Percentiles rank a stretch among this genome's conserved stretches.
Conservation (phyloP, 2,113 vertebrate species). For the Polyodon spathula region DNA sequence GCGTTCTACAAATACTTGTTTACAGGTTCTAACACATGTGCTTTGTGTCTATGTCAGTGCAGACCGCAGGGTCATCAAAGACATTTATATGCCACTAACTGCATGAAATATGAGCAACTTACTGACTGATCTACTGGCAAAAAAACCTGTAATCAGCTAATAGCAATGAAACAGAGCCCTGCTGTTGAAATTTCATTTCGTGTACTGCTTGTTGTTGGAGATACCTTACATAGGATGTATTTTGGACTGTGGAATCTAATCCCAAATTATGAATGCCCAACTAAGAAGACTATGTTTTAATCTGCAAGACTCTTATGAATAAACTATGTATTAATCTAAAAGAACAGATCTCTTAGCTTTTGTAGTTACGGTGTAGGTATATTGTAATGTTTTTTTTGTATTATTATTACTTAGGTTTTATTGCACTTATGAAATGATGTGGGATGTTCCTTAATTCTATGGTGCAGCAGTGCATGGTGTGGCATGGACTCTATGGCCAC, state of each 20-base stretch:
- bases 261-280: too few relatives aligned
- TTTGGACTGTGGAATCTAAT: neutral
- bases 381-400: too few relatives aligned
- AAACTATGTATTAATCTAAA: too few relatives aligned
- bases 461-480: too few relatives aligned
- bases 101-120: conserved; percentile 1
- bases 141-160: neutral
- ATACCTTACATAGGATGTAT: neutral
- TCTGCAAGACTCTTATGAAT: too few relatives aligned
- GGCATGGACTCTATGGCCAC: too few relatives aligned
- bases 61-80: neutral
- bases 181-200: neutral
- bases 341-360: too few relatives aligned
- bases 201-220: neutral
- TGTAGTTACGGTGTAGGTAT: too few relatives aligned
- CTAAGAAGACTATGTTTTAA: too few relatives aligned
- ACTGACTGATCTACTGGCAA: neutral
- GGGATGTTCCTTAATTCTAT: too few relatives aligned
- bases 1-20: neutral
- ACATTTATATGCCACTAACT: neutral
- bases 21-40: neutral
- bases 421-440: too few relatives aligned
- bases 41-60: neutral
- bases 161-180: neutral
- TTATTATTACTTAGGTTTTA: too few relatives aligned